Conservation (phyloP, 2,888 invertebrate species). For the Eledone cirrhosa region DNA sequence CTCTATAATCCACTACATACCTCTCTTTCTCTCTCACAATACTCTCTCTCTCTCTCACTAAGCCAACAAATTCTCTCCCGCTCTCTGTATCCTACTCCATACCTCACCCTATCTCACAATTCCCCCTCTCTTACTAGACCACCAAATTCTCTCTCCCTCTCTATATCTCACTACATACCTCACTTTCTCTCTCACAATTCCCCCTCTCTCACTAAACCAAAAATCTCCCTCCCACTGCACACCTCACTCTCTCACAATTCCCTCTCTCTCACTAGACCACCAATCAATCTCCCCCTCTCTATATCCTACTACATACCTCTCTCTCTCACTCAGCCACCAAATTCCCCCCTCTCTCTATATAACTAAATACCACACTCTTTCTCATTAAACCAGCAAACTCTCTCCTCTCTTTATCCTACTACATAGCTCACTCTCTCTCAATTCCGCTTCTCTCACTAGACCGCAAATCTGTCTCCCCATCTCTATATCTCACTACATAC, state of each 20-base stretch:
- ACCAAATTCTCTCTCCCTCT: too few species aligned
- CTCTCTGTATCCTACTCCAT: neutral
- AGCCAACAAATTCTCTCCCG: too few species aligned
- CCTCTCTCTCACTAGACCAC: neutral
- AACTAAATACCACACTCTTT: neutral
- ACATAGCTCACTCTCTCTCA: neutral
- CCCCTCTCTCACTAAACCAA: too few species aligned
- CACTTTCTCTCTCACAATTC: too few species aligned
- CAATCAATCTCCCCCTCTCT: neutral
- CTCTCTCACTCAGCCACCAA: neutral
- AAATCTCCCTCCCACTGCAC: neutral
- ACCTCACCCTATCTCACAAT: neutral
- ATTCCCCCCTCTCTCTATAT: neutral
- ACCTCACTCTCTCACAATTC: neutral
- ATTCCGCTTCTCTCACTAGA: neutral
- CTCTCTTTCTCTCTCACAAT: conserved; percentile 2
- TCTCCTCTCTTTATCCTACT: neutral
- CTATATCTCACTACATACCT: too few species aligned
- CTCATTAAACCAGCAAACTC: neutral
- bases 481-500: neutral
- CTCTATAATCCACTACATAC: neutral
- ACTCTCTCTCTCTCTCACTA: too few species aligned
- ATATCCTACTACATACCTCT: neutral
- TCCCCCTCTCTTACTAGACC: neutral
- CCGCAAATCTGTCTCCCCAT: neutral